Evolutionary conservation across 2,797 vertebrate species (phyloP).

Genomic region (Scomberomorus guttatus): DNA sequence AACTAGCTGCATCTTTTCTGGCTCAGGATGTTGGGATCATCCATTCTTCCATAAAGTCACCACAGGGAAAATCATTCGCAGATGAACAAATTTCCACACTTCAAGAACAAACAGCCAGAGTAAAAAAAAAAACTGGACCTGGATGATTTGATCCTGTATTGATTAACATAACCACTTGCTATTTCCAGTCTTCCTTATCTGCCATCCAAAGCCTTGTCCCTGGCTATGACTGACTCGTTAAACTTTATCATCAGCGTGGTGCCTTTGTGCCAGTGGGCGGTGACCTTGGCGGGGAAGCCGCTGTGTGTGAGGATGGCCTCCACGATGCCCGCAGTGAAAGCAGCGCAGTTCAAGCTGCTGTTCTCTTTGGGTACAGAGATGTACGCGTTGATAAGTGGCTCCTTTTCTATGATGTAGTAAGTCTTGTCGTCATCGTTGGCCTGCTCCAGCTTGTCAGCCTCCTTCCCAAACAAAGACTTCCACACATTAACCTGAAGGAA

Average conservation of each 20-base stretch:
- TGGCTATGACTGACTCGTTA: slow-evolving; percentile 92
- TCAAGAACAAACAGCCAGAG: slow-evolving; percentile 15
- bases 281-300: slow-evolving; percentile 96
- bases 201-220: slow-evolving; percentile 93
- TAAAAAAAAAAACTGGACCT: neutral
- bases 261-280: slow-evolving; percentile 97
- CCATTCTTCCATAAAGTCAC: neutral
- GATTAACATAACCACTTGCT: neutral
- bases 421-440: slow-evolving; percentile 96
- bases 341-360: slow-evolving; percentile 96
- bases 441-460: slow-evolving; percentile 96
- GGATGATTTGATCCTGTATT: slow-evolving; percentile 1
- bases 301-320: slow-evolving; percentile 94
- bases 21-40: slow-evolving; percentile 29
- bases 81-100: neutral
- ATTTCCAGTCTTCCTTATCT: slow-evolving; percentile 79
- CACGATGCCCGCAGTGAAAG: slow-evolving; percentile 93
- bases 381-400: slow-evolving; percentile 94
- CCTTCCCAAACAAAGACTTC: slow-evolving; percentile 94
- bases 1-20: slow-evolving; percentile 27
- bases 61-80: neutral
- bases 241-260: slow-evolving; percentile 99
- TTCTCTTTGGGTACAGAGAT: slow-evolving; percentile 96
- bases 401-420: slow-evolving; percentile 96
- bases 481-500: slow-evolving; percentile 85